Evolutionary conservation across 2,888 invertebrate species (phyloP).

Genomic region (Hydropsyche betteni): DNA sequence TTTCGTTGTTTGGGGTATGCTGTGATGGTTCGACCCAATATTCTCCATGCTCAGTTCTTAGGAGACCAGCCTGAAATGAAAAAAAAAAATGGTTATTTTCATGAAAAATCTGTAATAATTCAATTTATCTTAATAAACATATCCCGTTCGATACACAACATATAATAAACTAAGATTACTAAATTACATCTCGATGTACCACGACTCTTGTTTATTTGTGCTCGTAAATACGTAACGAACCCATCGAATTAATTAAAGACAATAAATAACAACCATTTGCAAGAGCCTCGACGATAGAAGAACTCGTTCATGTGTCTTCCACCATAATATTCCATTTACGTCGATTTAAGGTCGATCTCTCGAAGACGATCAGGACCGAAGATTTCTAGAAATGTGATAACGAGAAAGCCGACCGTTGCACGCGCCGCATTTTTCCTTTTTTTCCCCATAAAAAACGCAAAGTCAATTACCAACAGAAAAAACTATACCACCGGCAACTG

Average conservation of each 20-base stretch:
- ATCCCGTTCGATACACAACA: too few species aligned
- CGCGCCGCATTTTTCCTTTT: too few species aligned
- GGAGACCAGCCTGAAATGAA: constrained; percentile 70
- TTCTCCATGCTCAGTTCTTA: constrained; percentile 72
- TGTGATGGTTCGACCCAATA: constrained; percentile 78
- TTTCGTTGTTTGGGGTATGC: constrained; percentile 58
- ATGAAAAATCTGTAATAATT: too few species aligned
- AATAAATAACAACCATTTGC: constrained; percentile 7
- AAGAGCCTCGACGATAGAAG: constrained; percentile 6
- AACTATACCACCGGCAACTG: too few species aligned
- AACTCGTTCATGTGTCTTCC: constrained; percentile 6
- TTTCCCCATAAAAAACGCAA: too few species aligned
- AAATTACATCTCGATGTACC: too few species aligned
- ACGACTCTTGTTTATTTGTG: too few species aligned
- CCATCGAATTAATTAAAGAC: neutral
- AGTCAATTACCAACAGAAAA: too few species aligned
- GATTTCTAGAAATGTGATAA: constrained; percentile 1
- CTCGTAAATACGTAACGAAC: too few species aligned
- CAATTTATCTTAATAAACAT: constrained; percentile 12
- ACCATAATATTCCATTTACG: constrained; percentile 8
- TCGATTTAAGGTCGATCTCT: constrained; percentile 24
- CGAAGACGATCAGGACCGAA: constrained; percentile 5
- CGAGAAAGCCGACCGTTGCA: too few species aligned
- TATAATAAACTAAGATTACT: too few species aligned
- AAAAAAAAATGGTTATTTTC: too few species aligned